Evolutionary conservation across 2,113 vertebrate genomes (phyloP).

Genomic region (Neotoma lepida): DNA sequence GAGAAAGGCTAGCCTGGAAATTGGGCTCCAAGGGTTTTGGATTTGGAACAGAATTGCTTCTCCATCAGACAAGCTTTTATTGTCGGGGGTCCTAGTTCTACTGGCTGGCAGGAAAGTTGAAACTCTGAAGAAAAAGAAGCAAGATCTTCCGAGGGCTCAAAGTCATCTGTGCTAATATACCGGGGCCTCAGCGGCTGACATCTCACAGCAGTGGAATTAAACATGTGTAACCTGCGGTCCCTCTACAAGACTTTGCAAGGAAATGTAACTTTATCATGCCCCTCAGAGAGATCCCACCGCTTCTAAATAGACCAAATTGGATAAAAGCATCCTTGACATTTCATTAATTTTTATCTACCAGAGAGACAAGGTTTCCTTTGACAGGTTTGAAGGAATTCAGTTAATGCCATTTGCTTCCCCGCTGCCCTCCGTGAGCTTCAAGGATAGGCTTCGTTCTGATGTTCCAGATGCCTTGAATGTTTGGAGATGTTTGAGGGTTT

Average conservation of each 20-base stretch:
- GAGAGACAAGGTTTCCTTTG: constrained; percentile 44
- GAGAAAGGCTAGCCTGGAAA: constrained; percentile 34
- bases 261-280: constrained; percentile 61
- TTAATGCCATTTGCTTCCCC: not conserved
- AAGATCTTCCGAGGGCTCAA: constrained; percentile 53
- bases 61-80: not conserved
- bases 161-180: constrained; percentile 45
- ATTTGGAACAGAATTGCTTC: constrained; percentile 10
- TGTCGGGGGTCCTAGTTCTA: not conserved
- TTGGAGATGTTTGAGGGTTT: not conserved
- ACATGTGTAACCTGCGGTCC: not conserved
- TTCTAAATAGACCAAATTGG: not conserved
- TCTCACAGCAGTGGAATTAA: constrained; percentile 56
- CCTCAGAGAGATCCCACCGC: not conserved
- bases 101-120: constrained; percentile 29
- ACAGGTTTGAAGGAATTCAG: constrained; percentile 1
- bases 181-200: not conserved
- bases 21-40: not conserved
- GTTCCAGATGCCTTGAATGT: not conserved
- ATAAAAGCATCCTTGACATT: constrained; percentile 8
- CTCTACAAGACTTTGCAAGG: constrained; percentile 44
- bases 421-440: not conserved
- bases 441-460: not conserved
- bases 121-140: constrained; percentile 57
- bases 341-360: constrained; percentile 61